Conservation (phyloP, 2,888 invertebrate genomes). For the Cyrtodaria siliqua region DNA sequence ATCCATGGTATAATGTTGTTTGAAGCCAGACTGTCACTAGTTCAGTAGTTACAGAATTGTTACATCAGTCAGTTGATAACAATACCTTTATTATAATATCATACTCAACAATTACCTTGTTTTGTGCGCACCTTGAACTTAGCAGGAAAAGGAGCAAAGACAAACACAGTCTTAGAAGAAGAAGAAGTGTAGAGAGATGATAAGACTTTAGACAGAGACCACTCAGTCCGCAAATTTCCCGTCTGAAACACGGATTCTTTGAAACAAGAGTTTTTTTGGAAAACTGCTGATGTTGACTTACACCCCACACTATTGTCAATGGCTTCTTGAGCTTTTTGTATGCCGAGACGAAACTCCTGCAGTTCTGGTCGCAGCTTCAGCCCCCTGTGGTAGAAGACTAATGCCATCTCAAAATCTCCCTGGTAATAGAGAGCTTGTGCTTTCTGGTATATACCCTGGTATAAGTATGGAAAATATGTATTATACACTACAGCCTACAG, state of each 20-base stretch:
- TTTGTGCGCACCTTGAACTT: no score
- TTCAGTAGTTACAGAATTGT: no score
- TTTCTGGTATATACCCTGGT: constrained; percentile 93
- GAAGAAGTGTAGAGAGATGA: constrained; percentile 25
- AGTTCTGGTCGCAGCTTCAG: constrained; percentile 94
- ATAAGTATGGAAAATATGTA: neutral
- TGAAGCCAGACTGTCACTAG: no score
- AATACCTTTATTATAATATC: no score
- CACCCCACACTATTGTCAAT: constrained; percentile 95
- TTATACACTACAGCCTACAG: no score
- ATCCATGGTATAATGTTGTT: no score
- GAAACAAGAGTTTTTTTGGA: constrained; percentile 21
- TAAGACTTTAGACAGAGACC: constrained; percentile 48
- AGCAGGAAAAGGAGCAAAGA: neutral
- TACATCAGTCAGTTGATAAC: no score
- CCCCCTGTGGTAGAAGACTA: constrained; percentile 96
- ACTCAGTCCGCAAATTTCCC: constrained; percentile 50
- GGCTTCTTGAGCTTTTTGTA: constrained; percentile 97
- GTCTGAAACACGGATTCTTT: constrained; percentile 1
- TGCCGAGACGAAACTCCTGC: constrained; percentile 91
- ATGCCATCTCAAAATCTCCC: constrained; percentile 96
- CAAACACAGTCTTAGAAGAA: constrained; percentile 19
- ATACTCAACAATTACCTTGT: no score
- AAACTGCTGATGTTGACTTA: constrained; percentile 69
- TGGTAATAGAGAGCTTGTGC: constrained; percentile 96